Evolutionary conservation across 1,140 invertebrate genomes (phyloP).

Genomic region (Atta cephalotes): DNA sequence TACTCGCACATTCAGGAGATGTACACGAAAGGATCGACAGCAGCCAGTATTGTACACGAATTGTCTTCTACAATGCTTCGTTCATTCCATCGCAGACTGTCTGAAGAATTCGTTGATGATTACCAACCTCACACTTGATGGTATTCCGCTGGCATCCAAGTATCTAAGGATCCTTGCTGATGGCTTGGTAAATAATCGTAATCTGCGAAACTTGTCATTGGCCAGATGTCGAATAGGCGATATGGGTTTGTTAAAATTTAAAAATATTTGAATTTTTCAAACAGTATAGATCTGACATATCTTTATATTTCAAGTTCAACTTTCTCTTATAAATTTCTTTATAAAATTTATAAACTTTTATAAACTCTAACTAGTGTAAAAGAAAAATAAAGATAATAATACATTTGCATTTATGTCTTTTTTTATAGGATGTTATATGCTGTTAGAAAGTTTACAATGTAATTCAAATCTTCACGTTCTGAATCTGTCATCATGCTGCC

Average conservation of each 20-base stretch:
- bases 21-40: slow-evolving; percentile 23
- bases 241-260: slow-evolving; percentile 57
- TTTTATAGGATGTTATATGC: slow-evolving; percentile 66
- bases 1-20: slow-evolving; percentile 58
- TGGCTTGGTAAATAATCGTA: slow-evolving; percentile 65
- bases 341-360: not conserved
- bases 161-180: slow-evolving; percentile 69
- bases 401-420: not conserved
- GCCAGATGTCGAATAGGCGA: slow-evolving; percentile 70
- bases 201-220: slow-evolving; percentile 60
- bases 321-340: too few species aligned
- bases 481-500: slow-evolving; percentile 67
- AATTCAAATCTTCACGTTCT: slow-evolving; percentile 53
- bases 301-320: not conserved
- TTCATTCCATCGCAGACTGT: slow-evolving; percentile 70
- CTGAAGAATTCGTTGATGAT: slow-evolving; percentile 58
- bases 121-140: slow-evolving; percentile 68
- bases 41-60: slow-evolving; percentile 72
- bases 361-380: not conserved
- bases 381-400: not conserved
- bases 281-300: not conserved
- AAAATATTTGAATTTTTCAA: not conserved
- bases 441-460: slow-evolving; percentile 60
- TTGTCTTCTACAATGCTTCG: slow-evolving; percentile 71
- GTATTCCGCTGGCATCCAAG: slow-evolving; percentile 67